These are phyloP conservation scores for Caenorhabditis japonica DNA, from an alignment of 2,888 invertebrate species.

Conservation along the genomic window DNA sequence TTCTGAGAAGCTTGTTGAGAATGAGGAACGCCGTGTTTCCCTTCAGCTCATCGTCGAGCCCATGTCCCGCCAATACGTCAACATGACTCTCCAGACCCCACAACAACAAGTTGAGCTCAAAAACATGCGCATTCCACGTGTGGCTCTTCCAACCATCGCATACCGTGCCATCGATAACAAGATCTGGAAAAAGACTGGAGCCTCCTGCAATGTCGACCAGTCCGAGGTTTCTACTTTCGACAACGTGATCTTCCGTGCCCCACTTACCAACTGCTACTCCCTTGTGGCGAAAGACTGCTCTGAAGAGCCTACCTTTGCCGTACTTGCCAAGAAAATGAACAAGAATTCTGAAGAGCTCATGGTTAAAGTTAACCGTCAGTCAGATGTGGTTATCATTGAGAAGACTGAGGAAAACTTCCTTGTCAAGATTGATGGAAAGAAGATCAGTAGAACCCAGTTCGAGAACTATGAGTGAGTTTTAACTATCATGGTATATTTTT, in stretches of 20 bases:
- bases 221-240: slow-evolving; percentile 75
- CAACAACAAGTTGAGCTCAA: slow-evolving; percentile 43
- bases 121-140: slow-evolving; percentile 38
- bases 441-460: slow-evolving; percentile 30
- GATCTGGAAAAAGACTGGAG: slow-evolving; percentile 33
- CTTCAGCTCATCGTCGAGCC: slow-evolving; percentile 67
- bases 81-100: slow-evolving; percentile 69
- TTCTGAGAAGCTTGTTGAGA: slow-evolving; percentile 31
- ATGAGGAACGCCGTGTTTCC: slow-evolving; percentile 39
- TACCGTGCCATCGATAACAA: slow-evolving; percentile 22
- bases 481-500: not conserved
- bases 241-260: slow-evolving; percentile 68
- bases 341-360: slow-evolving; percentile 64
- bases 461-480: slow-evolving; percentile 34
- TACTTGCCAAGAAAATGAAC: slow-evolving; percentile 75
- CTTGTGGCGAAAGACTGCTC: slow-evolving; percentile 79
- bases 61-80: slow-evolving; percentile 60
- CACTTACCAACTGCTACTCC: slow-evolving; percentile 77
- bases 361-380: slow-evolving; percentile 64
- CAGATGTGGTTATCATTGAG: slow-evolving; percentile 46
- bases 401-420: slow-evolving; percentile 46
- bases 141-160: slow-evolving; percentile 44
- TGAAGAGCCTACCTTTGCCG: slow-evolving; percentile 75
- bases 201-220: slow-evolving; percentile 47
- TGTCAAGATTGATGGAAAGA: slow-evolving; percentile 59